Evolutionary conservation across 2,113 vertebrate species (phyloP).

Genomic region (Perca schrenkii): DNA sequence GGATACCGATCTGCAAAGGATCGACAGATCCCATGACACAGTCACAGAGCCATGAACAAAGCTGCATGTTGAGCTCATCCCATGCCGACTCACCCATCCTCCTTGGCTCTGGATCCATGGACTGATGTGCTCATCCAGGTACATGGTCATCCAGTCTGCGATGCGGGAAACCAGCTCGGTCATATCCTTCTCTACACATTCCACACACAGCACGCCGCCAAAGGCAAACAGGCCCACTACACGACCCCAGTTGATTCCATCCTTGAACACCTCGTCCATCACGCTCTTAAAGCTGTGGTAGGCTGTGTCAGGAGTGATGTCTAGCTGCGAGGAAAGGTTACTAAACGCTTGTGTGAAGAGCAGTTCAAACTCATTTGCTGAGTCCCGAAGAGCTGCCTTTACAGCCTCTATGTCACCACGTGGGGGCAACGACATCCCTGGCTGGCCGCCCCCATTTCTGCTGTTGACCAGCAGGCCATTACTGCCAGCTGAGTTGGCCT

Average conservation of each 20-base stretch:
- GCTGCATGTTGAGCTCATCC: neutral
- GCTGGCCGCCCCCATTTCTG: neutral
- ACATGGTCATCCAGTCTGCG: constrained; percentile 94
- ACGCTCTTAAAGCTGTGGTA: constrained; percentile 96
- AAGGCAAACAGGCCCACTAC: constrained; percentile 97
- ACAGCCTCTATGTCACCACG: constrained; percentile 73
- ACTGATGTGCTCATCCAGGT: constrained; percentile 93
- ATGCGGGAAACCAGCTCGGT: constrained; percentile 90
- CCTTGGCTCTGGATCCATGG: constrained; percentile 96
- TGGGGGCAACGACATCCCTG: neutral
- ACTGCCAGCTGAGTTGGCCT: neutral
- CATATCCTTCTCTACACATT: constrained; percentile 95
- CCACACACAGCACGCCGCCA: constrained; percentile 93
- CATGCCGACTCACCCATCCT: constrained; percentile 93
- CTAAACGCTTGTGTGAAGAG: constrained; percentile 91
- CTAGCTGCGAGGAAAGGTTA: constrained; percentile 92
- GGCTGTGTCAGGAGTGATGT: constrained; percentile 91
- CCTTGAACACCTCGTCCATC: constrained; percentile 96
- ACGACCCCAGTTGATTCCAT: constrained; percentile 98
- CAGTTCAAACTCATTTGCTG: constrained; percentile 94
- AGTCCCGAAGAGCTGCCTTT: constrained; percentile 89
- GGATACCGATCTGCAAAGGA: neutral
- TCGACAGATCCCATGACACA: neutral
- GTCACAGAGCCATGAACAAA: neutral
- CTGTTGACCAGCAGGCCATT: constrained; percentile 43